Conservation (phyloP, 2,888 invertebrate genomes). For the Acanthosepion esculentum region DNA sequence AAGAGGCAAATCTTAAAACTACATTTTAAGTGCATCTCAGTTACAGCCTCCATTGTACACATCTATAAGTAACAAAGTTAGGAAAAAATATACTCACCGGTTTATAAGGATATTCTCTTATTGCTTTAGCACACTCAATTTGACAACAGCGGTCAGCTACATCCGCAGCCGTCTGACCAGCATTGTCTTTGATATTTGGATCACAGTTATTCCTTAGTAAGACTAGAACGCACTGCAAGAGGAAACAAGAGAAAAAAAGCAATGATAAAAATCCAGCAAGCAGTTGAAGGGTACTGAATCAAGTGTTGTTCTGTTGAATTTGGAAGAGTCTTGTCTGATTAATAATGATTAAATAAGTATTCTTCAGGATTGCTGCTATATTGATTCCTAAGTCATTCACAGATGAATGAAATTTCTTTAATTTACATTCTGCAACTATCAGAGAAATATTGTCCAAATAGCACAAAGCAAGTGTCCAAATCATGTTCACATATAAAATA, state of each 20-base stretch:
- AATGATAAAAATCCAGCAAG: not conserved
- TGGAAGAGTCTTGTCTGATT: too few relatives aligned
- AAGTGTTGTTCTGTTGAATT: too few relatives aligned
- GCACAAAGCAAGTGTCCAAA: not conserved
- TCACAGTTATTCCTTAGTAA: conserved; percentile 87
- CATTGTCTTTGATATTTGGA: conserved; percentile 75
- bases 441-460: not conserved
- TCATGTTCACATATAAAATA: too few relatives aligned
- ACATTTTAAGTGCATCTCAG: too few relatives aligned
- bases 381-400: too few relatives aligned
- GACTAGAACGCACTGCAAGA: conserved; percentile 84
- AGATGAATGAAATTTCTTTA: too few relatives aligned
- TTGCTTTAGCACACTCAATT: conserved; percentile 68
- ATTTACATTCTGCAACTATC: too few relatives aligned
- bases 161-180: conserved; percentile 71
- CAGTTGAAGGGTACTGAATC: too few relatives aligned
- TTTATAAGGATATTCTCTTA: conserved; percentile 55
- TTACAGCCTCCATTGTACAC: not conserved
- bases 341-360: too few relatives aligned
- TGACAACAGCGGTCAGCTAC: conserved; percentile 74
- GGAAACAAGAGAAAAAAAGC: not conserved
- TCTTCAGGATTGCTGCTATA: too few relatives aligned
- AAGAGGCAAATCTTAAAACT: not conserved
- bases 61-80: not conserved
- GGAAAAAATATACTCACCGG: not conserved